These are phyloP conservation scores for Bruchidius siliquastri DNA, from an alignment of 2,888 invertebrate genomes.

Conservation along the genomic window DNA sequence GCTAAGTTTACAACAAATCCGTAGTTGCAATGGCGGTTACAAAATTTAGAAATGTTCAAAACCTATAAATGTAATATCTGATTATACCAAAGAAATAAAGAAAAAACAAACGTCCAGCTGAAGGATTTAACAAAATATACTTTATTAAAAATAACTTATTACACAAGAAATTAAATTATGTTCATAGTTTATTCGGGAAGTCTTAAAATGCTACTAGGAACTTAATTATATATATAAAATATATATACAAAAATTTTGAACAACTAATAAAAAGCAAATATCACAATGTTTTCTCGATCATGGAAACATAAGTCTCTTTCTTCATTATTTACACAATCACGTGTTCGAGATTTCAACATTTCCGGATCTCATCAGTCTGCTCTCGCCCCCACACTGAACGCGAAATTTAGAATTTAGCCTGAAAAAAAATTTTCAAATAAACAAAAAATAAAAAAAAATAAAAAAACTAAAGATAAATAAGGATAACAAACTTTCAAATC, in stretches of 20 bases:
- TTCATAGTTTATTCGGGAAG: constrained; percentile 24
- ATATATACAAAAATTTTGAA: constrained; percentile 23
- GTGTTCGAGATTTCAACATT: constrained; percentile 4
- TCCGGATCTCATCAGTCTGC: background rate
- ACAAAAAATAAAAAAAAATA: background rate
- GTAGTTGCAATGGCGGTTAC: too few species aligned
- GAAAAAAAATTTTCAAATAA: background rate
- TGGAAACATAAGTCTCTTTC: constrained; percentile 24
- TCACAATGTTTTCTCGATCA: constrained; percentile 21
- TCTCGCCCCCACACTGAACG: background rate
- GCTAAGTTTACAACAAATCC: too few species aligned
- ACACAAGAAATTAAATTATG: constrained; percentile 27
- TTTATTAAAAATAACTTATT: constrained; percentile 35
- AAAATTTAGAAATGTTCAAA: too few species aligned
- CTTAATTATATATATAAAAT: constrained; percentile 25
- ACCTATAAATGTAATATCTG: too few species aligned
- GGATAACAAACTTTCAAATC: background rate
- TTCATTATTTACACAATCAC: constrained; percentile 12
- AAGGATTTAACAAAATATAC: constrained; percentile 20
- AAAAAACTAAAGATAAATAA: background rate
- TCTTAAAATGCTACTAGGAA: constrained; percentile 32
- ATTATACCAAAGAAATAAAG: too few species aligned
- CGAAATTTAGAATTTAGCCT: background rate
- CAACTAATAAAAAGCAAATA: constrained; percentile 19
- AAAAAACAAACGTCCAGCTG: background rate